Base-by-base conservation (phyloP, 2,113 vertebrate species). In the Pelvicachromis taeniatus region DNA sequence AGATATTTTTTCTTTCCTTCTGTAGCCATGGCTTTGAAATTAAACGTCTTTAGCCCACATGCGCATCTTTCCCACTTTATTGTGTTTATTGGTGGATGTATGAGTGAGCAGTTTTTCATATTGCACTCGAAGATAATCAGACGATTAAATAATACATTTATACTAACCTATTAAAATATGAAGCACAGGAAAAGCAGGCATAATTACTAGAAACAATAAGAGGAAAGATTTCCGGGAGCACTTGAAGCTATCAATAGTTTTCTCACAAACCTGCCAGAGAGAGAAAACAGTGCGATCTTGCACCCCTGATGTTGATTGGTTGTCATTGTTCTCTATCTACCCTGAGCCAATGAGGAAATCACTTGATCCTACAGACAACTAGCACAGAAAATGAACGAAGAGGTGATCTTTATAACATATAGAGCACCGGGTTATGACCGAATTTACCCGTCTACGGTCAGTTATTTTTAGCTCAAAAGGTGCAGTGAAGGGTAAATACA, bases 281-380 rank as follows among this genome's bases (percentile, higher is more conserved):
- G 87, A 42, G 54, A 82, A 79, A 87, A 80, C 23, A 6, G 16
- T 40, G 12, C 56, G 78, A 87, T 83, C 35, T 17, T 31, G 4
- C 3, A 3, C 5, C 2, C 10, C 45, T 5, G 50, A 7, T 13
- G 38, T 7, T 81, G 77, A 93, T 91, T 93, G 91, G 92, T 48
- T 87, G 42, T 50, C 35, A 29, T 8, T 48, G n/a, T 42, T 73
- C 58, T 82, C 85, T 91, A 85, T 85, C 5, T 52, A 4, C 3
- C 26, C 6, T 40, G 19, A 70, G 14, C 86, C 91, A 93, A 93
- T 88, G 54, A 83, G 61, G 26, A 23, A 50, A 59, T 40, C 40
- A 19, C 23, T 85, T 68, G 42, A 52, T 80, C 23, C 17, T 4
- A 52, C 19, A 29, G 26, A 33, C 12, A 53, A 19, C 23, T 17